These are phyloP conservation scores for Nesogale talazaci DNA, from an alignment of 2,113 vertebrate genomes.

Conservation along the genomic window DNA sequence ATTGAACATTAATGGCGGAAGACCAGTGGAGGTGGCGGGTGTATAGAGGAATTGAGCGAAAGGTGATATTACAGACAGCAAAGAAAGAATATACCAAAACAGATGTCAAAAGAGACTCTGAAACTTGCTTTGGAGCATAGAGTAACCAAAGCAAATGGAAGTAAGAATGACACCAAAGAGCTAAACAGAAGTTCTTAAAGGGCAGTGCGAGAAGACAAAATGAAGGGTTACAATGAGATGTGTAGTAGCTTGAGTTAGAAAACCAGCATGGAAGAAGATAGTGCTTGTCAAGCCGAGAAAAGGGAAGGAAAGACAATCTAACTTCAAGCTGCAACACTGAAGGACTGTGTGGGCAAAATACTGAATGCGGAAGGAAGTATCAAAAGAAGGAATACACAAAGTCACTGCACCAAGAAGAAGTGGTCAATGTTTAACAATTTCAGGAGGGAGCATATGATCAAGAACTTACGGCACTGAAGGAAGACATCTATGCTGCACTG, in stretches of 20 bases:
- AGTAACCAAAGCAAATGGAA: not conserved
- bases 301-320: not conserved
- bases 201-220: not conserved
- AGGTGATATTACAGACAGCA: not conserved
- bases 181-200: not conserved
- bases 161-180: not conserved
- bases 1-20: not conserved
- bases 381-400: not conserved
- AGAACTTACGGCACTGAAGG: no score
- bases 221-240: not conserved
- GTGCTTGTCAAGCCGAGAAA: not conserved
- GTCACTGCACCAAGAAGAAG: no score
- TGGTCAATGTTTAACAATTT: no score
- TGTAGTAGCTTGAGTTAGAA: not conserved
- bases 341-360: not conserved
- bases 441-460: no score
- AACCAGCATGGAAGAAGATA: not conserved
- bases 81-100: not conserved
- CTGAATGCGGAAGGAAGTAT: not conserved
- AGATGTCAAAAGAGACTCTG: not conserved
- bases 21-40: not conserved
- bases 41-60: not conserved
- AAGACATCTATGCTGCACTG: no score
- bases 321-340: not conserved
- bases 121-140: not conserved